Evolutionary conservation across 2,888 invertebrate species (phyloP).

Genomic region (Amiota communis): DNA sequence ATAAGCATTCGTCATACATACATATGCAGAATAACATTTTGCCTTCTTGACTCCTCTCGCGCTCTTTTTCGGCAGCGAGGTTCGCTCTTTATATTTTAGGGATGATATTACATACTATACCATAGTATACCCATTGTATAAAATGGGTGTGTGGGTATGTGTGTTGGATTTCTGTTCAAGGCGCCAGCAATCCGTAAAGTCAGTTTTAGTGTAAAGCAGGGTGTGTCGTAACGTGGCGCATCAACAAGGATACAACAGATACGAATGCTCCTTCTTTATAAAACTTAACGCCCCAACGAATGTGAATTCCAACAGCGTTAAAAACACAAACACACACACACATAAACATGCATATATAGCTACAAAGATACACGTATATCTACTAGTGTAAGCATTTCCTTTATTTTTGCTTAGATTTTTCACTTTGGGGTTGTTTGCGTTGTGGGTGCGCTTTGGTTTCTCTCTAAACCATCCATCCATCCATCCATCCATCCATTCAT

Average conservation of each 20-base stretch:
- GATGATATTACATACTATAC: too few relatives aligned
- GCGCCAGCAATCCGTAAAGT: conserved; percentile 4
- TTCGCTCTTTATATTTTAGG: too few relatives aligned
- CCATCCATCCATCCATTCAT: too few relatives aligned
- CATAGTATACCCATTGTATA: too few relatives aligned
- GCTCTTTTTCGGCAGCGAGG: too few relatives aligned
- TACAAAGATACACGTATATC: not conserved
- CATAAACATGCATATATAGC: not conserved
- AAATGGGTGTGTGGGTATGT: too few relatives aligned
- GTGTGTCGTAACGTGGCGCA: conserved; percentile 1
- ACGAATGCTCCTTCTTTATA: not conserved
- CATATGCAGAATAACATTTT: too few relatives aligned
- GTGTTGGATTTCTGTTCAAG: not conserved
- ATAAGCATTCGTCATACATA: not conserved
- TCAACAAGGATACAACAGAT: not conserved
- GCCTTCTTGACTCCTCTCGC: too few relatives aligned
- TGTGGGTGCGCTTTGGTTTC: not conserved
- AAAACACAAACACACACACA: conserved; percentile 8
- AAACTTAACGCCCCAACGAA: not conserved
- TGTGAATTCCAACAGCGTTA: not conserved
- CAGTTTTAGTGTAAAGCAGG: not conserved
- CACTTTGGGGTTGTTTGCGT: conserved; percentile 14
- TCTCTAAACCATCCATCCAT: too few relatives aligned
- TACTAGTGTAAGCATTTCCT: not conserved
- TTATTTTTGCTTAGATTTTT: conserved; percentile 3